phyloP scores from a whole-genome alignment of 2,113 vertebrate species.

The Prionailurus viverrinus region DNA sequence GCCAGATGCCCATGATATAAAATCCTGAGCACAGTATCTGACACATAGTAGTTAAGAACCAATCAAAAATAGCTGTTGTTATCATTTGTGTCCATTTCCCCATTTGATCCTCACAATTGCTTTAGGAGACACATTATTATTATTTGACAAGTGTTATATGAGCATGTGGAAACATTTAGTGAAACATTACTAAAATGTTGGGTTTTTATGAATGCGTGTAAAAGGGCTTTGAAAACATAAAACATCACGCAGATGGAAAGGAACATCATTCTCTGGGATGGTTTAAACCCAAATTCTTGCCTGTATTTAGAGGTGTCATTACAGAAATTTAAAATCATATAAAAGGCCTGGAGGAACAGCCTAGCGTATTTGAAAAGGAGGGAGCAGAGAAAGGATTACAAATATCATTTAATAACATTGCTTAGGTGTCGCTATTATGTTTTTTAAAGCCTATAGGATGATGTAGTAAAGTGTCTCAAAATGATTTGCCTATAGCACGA shows the following conservation, averaged over 20 bases:
- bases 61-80: not conserved
- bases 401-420: not conserved
- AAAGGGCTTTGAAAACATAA: constrained; percentile 55
- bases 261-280: not conserved
- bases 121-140: constrained; percentile 44
- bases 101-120: constrained; percentile 17
- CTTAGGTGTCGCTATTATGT: not conserved
- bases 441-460: constrained; percentile 27
- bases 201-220: constrained; percentile 46
- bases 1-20: not conserved
- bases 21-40: not conserved
- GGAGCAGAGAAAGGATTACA: not conserved
- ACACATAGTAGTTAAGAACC: not conserved
- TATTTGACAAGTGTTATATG: constrained; percentile 50
- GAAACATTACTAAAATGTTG: constrained; percentile 57
- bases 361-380: not conserved
- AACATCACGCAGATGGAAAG: not conserved
- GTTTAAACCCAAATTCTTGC: constrained; percentile 45
- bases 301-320: constrained; percentile 25
- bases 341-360: constrained; percentile 10
- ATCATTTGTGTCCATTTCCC: not conserved
- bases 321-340: not conserved
- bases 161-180: constrained; percentile 47
- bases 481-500: not conserved
- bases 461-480: constrained; percentile 32